A percentile compares a stretch with the other conserved stretches of the same genome.
Evolutionary conservation across 2,888 invertebrate species (phyloP).

Genomic region (Pammene fasciana): DNA sequence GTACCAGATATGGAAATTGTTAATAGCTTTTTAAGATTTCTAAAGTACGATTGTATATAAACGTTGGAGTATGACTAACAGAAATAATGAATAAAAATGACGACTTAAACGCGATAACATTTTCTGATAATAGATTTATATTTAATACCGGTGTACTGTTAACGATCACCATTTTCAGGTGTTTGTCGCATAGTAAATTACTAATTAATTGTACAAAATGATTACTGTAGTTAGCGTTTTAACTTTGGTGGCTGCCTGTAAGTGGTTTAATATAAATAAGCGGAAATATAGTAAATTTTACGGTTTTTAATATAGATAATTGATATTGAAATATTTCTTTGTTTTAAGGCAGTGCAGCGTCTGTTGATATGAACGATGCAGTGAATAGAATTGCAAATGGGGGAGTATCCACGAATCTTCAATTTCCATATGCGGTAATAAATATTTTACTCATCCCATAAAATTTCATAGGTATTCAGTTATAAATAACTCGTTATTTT

Average conservation of each 20-base stretch:
- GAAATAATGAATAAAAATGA: constrained; percentile 3
- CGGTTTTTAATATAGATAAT: background rate
- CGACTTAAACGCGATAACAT: constrained; percentile 10
- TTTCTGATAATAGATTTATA: constrained; percentile 24
- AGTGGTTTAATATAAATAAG: background rate
- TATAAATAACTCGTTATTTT: too few relatives aligned
- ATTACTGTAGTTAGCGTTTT: constrained; percentile 13
- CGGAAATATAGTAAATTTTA: background rate
- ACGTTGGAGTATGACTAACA: background rate
- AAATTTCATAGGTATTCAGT: background rate
- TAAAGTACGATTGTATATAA: background rate
- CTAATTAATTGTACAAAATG: constrained; percentile 12
- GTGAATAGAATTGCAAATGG: constrained; percentile 32
- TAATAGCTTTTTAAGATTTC: background rate
- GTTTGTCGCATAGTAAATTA: background rate
- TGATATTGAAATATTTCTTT: background rate
- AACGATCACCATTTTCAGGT: background rate
- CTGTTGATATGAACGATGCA: constrained; percentile 20
- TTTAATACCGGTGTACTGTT: constrained; percentile 13
- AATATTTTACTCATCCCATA: background rate
- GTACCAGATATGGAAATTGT: background rate
- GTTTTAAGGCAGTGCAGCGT: constrained; percentile 31
- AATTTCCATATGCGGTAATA: constrained; percentile 35
- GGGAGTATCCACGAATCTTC: constrained; percentile 16
- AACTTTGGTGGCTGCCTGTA: constrained; percentile 27